Conservation (phyloP, 2,888 invertebrate species). For the Tachina lurida region DNA sequence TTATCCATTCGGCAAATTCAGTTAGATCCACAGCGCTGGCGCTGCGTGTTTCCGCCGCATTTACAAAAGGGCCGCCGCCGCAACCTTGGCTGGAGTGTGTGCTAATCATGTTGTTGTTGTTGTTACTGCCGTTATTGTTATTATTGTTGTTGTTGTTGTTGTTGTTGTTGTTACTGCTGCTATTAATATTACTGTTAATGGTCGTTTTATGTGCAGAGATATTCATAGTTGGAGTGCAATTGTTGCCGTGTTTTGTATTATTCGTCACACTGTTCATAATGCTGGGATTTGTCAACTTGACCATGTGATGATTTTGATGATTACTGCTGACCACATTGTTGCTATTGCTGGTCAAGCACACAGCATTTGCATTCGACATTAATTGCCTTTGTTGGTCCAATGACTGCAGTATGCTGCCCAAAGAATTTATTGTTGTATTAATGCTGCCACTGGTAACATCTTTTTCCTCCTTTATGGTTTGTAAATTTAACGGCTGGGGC, state of each 20-base stretch:
- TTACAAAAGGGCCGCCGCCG: constrained; percentile 22
- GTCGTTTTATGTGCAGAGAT: constrained; percentile 10
- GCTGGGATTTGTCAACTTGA: constrained; percentile 36
- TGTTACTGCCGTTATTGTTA: constrained; percentile 15
- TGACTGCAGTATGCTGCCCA: constrained; percentile 53
- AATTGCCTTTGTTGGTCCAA: constrained; percentile 67
- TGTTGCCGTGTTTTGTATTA: constrained; percentile 26
- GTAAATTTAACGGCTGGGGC: constrained; percentile 64
- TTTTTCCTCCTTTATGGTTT: constrained; percentile 65
- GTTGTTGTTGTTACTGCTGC: constrained; percentile 15
- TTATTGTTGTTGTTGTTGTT: constrained; percentile 43
- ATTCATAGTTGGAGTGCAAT: constrained; percentile 27
- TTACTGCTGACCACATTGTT: constrained; percentile 36
- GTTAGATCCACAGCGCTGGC: constrained; percentile 76
- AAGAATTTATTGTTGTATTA: constrained; percentile 63
- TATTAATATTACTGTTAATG: constrained; percentile 11
- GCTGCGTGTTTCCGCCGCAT: constrained; percentile 66
- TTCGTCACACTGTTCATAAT: constrained; percentile 30
- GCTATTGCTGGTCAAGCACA: constrained; percentile 36
- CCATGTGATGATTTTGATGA: constrained; percentile 28
- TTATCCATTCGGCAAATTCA: constrained; percentile 79
- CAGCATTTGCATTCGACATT: constrained; percentile 22
- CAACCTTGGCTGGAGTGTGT: constrained; percentile 30
- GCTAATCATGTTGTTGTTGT: constrained; percentile 43
- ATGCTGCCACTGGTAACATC: constrained; percentile 42